Evolutionary conservation across 1,140 invertebrate species (phyloP), one percentile per base, ranked within the genome.

Genomic region (Cyphomyrmex costatus): DNA sequence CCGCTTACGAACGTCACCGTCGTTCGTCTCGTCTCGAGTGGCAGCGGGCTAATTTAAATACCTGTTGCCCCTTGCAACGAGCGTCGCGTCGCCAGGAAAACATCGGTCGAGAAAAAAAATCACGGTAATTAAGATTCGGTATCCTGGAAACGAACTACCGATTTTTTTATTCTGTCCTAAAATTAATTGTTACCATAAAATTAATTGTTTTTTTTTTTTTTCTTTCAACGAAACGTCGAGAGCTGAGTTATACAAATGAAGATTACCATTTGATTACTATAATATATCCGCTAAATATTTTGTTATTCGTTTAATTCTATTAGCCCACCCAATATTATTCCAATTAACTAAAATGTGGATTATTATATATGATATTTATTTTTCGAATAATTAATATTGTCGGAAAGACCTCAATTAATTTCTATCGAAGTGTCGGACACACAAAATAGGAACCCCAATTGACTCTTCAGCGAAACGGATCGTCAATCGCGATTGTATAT

Each of bases 41-140:
- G 24, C 74, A 71, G 36, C 74, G 58, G 66, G 19, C 84, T 91
- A 84, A 91, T 91, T 91, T 89, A 76, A 91, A 91, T 91, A 91
- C 90, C 89, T 91, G 90, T 91, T 91, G 90, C 90, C 90, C 46
- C n/a, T n/a, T 30, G 70, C 86, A 60, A 86, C 79, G 53, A 70
- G 27, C 76, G 12, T 53, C 16, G 56, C 49, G 33, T 46, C 63
- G 33, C 2, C 5, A n/a, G 42, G 36, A 73, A 74, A 42, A 27
- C 33, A 42, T 24, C 27, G 27, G 16, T 7, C 49, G n/a, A n/a
- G n/a, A n/a, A 33, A 19, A 73, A 68, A 56, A 78, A 78, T 89
- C 56, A 24, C 5, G 19, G 21, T 53, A 14, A 79, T 61, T 70
- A 51, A 82, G 76, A 76, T 82, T 58, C 53, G 58, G 14, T 60